A percentile compares a stretch with the other conserved stretches of the same genome.
Conservation (phyloP, 2,113 vertebrate species). For the Cyphomyrus discorhynchus region DNA sequence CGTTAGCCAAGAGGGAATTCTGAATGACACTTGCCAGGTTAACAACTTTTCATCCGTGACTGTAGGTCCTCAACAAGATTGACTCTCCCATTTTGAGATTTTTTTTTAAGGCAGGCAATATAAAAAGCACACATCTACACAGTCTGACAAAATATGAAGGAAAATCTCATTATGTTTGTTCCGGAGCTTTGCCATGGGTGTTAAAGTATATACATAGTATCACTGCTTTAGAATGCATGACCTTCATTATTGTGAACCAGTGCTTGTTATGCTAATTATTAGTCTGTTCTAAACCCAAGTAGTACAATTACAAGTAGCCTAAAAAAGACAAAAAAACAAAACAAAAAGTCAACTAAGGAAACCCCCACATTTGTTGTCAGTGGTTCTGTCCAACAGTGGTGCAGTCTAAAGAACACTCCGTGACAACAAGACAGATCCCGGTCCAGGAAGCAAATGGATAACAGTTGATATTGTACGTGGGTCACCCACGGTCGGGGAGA, state of each 20-base stretch:
- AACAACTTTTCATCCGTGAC: neutral
- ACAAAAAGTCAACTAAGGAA: neutral
- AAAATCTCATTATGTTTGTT: neutral
- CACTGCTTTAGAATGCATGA: constrained; percentile 13
- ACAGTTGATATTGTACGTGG: neutral
- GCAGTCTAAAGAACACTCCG: neutral
- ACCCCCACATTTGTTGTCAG: neutral
- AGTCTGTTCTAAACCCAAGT: constrained; percentile 16
- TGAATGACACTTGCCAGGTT: neutral
- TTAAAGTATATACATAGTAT: constrained; percentile 19
- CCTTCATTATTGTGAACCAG: constrained; percentile 14
- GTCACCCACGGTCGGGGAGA: neutral
- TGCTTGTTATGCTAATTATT: constrained; percentile 19
- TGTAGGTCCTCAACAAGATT: neutral
- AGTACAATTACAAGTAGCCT: constrained; percentile 1
- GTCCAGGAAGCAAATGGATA: constrained; percentile 22
- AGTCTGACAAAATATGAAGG: constrained; percentile 24
- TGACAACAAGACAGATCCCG: constrained; percentile 3
- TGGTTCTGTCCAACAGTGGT: neutral
- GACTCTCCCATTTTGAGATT: neutral
- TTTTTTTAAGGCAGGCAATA: constrained; percentile 1
- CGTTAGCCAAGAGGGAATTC: neutral
- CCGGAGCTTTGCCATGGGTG: constrained; percentile 7
- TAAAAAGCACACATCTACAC: constrained; percentile 7
- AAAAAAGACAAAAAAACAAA: constrained; percentile 9